Conservation (phyloP, 2,888 invertebrate species). For the Ptilodon capucinus region DNA sequence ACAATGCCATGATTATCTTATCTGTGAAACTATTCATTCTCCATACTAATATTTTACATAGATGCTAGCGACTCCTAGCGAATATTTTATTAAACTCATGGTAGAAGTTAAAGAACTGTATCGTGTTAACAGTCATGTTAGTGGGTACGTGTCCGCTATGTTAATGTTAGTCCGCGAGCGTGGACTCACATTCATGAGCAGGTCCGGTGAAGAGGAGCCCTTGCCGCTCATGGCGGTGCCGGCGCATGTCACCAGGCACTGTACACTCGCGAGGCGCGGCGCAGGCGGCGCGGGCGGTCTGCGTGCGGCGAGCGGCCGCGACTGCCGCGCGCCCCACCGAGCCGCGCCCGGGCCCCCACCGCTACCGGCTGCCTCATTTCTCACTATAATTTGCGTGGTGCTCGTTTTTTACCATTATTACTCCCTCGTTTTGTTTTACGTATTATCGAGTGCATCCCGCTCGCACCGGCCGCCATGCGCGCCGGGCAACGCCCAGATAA, state of each 20-base stretch:
- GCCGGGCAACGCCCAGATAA: conserved; percentile 80
- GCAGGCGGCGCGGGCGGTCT: conserved; percentile 74
- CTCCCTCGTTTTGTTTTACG: conserved; percentile 83
- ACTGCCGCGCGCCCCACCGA: conserved; percentile 75
- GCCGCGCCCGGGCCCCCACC: conserved; percentile 75
- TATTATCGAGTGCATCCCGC: conserved; percentile 83
- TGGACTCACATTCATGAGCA: conserved; percentile 82
- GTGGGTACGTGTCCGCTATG: neutral
- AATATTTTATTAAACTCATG: too few species aligned
- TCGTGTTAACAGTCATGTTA: neutral
- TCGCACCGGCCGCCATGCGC: conserved; percentile 82
- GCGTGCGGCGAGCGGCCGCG: conserved; percentile 71
- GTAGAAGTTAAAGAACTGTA: neutral
- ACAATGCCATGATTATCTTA: too few species aligned
- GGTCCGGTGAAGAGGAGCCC: conserved; percentile 78
- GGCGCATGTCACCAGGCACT: conserved; percentile 76
- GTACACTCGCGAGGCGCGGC: conserved; percentile 69
- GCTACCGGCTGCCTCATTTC: conserved; percentile 83
- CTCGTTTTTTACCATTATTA: conserved; percentile 83
- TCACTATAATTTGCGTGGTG: conserved; percentile 83
- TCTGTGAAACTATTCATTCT: too few species aligned
- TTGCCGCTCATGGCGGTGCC: conserved; percentile 76
- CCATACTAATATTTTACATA: too few species aligned
- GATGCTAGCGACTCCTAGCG: too few species aligned
- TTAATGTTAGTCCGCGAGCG: conserved; percentile 17